phyloP scores from a whole-genome alignment of 2,113 vertebrate species.

The Jaculus jaculus region DNA sequence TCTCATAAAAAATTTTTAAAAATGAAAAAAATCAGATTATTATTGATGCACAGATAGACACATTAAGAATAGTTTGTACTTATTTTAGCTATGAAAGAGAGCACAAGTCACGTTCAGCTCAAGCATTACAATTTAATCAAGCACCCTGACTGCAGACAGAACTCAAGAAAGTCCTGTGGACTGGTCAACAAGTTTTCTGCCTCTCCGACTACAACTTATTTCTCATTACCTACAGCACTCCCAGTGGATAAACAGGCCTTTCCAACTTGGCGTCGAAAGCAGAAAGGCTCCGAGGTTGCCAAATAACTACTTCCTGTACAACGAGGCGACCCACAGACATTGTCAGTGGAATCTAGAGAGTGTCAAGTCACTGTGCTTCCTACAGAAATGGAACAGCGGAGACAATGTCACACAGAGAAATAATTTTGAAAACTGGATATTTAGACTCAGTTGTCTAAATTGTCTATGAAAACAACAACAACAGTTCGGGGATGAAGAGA shows the following conservation, averaged over 20 bases:
- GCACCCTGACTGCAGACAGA: conserved; percentile 40
- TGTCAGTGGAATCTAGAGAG: neutral
- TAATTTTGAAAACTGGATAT: neutral
- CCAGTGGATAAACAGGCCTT: conserved; percentile 52
- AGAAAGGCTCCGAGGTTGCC: conserved; percentile 13
- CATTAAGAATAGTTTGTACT: neutral
- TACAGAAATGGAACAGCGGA: neutral
- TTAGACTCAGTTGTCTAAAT: neutral
- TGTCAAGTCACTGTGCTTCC: neutral
- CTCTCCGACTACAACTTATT: conserved; percentile 50
- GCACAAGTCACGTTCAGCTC: neutral
- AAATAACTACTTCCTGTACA: conserved; percentile 71
- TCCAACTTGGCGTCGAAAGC: conserved; percentile 55
- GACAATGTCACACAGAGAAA: neutral
- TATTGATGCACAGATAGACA: neutral
- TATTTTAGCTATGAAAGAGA: neutral
- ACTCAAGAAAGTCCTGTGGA: neutral
- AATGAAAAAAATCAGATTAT: neutral
- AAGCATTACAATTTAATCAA: neutral
- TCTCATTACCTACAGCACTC: conserved; percentile 53
- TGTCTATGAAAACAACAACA: neutral
- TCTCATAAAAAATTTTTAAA: no score
- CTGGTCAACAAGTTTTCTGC: neutral
- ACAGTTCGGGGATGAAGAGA: no score
- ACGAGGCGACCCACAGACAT: neutral